These are phyloP conservation scores for Microtus richardsoni DNA, from an alignment of 2,113 vertebrate species.

Conservation along the genomic window DNA sequence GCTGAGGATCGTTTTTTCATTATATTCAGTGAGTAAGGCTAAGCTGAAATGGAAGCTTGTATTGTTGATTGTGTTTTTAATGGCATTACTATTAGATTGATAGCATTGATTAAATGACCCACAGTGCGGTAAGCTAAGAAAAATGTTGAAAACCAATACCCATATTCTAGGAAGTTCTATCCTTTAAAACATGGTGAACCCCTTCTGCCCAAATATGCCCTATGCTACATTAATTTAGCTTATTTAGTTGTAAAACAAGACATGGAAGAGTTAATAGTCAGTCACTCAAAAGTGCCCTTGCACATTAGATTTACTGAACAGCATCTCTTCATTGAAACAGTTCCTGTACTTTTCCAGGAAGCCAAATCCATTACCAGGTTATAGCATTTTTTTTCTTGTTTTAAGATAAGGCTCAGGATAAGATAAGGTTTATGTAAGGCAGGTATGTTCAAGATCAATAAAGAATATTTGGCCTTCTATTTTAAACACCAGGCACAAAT, in stretches of 20 bases:
- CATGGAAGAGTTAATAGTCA: neutral
- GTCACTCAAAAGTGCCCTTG: neutral
- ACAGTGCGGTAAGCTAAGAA: constrained; percentile 13
- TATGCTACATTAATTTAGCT: neutral
- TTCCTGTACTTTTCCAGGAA: constrained; percentile 4
- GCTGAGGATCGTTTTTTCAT: constrained; percentile 30
- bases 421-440: neutral
- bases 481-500: constrained; percentile 13
- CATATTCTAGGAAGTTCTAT: neutral
- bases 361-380: constrained; percentile 16
- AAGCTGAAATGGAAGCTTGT: constrained; percentile 30
- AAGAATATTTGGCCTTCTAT: constrained; percentile 13
- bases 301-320: neutral
- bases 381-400: constrained; percentile 19
- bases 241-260: neutral
- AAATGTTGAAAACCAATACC: neutral
- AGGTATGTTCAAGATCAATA: neutral
- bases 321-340: neutral
- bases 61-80: constrained; percentile 55
- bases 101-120: constrained; percentile 51
- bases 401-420: constrained; percentile 22
- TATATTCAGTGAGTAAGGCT: constrained; percentile 12
- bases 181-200: neutral
- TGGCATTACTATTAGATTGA: constrained; percentile 51
- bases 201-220: neutral